Conservation (phyloP, 2,888 invertebrate genomes). For the Myopa tessellatipennis region DNA sequence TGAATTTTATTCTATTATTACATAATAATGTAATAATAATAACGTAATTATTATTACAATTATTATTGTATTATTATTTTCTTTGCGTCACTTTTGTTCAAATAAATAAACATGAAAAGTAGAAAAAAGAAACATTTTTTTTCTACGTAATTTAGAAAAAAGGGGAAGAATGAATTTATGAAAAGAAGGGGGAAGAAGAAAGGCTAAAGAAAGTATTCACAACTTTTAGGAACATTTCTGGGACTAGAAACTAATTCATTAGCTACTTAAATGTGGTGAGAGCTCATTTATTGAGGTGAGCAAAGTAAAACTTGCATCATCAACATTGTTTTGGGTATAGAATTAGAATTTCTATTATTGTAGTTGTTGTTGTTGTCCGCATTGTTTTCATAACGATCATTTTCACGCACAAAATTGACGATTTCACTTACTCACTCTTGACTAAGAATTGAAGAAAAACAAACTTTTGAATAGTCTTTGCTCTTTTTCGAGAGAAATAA, state of each 20-base stretch:
- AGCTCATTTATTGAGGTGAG: not conserved
- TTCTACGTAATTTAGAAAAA: too few relatives aligned
- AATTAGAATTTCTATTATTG: not conserved
- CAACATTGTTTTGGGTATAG: conserved; percentile 10
- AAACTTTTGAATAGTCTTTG: too few relatives aligned
- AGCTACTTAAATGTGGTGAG: conserved; percentile 18
- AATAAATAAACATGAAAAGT: too few relatives aligned
- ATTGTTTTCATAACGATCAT: conserved; percentile 21
- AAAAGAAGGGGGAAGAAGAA: not conserved
- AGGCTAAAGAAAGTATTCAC: too few relatives aligned
- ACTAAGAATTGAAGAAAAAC: not conserved
- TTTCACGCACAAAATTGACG: conserved; percentile 37
- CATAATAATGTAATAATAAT: too few relatives aligned
- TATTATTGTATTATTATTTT: too few relatives aligned
- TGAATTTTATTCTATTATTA: too few relatives aligned
- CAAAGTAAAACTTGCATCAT: conserved; percentile 26
- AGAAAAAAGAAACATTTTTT: too few relatives aligned
- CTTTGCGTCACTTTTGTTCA: too few relatives aligned
- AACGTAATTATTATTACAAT: too few relatives aligned
- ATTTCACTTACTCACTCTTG: conserved; percentile 38
- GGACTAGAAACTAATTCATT: conserved; percentile 21
- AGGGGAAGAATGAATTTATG: not conserved
- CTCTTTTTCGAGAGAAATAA: too few relatives aligned
- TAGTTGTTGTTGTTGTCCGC: conserved; percentile 7
- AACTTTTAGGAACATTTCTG: conserved; percentile 19